These are phyloP conservation scores for Budorcas taxicolor DNA, from an alignment of 2,113 vertebrate genomes.

Conservation along the genomic window DNA sequence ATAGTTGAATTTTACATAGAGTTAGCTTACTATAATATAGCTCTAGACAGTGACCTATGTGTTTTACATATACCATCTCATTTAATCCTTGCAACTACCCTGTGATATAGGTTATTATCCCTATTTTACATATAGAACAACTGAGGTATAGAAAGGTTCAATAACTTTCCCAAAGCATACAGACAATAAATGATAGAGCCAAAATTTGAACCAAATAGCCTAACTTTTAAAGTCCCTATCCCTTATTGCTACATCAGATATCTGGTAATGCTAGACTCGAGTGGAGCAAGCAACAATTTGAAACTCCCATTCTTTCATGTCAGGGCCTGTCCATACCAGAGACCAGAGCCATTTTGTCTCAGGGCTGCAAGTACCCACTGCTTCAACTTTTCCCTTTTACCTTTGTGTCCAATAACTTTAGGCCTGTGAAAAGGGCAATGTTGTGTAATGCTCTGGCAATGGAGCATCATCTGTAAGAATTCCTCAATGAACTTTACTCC, in stretches of 20 bases:
- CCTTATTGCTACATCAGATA: not conserved
- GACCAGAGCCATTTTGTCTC: not conserved
- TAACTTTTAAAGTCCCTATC: not conserved
- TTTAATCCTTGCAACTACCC: not conserved
- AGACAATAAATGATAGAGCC: not conserved
- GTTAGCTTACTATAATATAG: not conserved
- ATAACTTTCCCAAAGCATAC: not conserved
- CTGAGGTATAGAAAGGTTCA: not conserved
- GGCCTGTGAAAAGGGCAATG: not conserved
- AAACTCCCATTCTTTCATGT: not conserved
- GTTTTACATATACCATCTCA: not conserved
- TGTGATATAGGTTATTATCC: not conserved
- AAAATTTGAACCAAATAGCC: not conserved
- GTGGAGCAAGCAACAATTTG: not conserved
- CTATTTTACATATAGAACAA: not conserved
- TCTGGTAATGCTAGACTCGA: not conserved
- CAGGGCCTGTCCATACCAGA: not conserved
- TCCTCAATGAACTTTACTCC: not conserved
- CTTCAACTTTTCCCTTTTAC: not conserved
- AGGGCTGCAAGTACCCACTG: not conserved
- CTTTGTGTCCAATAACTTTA: not conserved
- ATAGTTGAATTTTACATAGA: not conserved
- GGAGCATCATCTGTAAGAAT: not conserved
- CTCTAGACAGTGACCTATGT: not conserved
- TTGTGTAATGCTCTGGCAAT: constrained; percentile 32